These are phyloP conservation scores for Sinella curviseta DNA, from an alignment of 1,140 invertebrate genomes.

Conservation along the genomic window DNA sequence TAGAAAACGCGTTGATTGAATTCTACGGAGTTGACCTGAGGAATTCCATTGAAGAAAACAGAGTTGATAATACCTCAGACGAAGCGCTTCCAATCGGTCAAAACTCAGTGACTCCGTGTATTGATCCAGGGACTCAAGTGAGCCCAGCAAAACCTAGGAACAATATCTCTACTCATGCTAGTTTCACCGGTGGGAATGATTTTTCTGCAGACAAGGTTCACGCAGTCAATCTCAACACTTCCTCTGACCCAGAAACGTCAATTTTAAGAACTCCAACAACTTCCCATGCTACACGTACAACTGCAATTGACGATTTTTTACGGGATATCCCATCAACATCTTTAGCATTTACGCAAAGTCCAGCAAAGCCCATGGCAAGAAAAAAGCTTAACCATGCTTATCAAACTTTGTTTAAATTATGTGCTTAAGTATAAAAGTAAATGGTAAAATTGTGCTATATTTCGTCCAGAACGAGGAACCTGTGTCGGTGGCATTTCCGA, in stretches of 20 bases:
- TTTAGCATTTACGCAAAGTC: background rate
- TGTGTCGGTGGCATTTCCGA: background rate
- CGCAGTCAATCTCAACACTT: too few relatives aligned
- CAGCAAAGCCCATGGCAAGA: background rate
- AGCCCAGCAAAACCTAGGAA: too few relatives aligned
- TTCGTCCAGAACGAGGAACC: background rate
- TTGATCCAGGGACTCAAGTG: too few relatives aligned
- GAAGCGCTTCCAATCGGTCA: too few relatives aligned
- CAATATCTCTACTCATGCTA: too few relatives aligned
- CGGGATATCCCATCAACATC: background rate
- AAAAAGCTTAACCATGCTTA: background rate
- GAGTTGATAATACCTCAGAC: too few relatives aligned
- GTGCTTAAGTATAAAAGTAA: background rate
- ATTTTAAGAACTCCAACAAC: background rate
- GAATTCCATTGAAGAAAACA: background rate
- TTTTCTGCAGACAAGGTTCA: too few relatives aligned
- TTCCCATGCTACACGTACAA: background rate
- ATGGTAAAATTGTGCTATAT: too few relatives aligned
- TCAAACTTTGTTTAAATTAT: background rate
- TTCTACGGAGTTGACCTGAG: background rate
- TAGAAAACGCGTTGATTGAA: too few relatives aligned
- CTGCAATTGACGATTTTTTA: background rate
- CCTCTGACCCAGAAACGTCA: too few relatives aligned
- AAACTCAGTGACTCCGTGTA: too few relatives aligned
- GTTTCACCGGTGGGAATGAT: too few relatives aligned